A percentile compares a stretch with the other conserved stretches of the same genome.
phyloP scores from a whole-genome alignment of 2,888 invertebrate genomes.

The Lithodes maja region DNA sequence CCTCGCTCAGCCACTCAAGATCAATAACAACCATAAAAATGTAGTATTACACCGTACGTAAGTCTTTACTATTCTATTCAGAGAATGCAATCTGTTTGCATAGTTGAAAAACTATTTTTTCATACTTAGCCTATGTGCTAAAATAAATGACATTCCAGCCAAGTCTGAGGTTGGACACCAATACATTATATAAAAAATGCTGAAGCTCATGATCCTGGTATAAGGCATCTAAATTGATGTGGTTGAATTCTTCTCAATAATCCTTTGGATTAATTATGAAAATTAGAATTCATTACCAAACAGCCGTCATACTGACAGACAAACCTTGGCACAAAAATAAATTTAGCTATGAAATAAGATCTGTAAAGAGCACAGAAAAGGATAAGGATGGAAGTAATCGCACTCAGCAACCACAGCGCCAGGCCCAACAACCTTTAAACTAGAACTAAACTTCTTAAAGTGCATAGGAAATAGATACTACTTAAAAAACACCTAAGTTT shows the following conservation, averaged over 20 bases:
- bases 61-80: neutral
- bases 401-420: slow-evolving; percentile 49
- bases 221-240: slow-evolving; percentile 43
- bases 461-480: slow-evolving; percentile 48
- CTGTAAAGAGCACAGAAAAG: neutral
- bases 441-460: slow-evolving; percentile 35
- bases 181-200: slow-evolving; percentile 1
- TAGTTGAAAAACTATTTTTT: slow-evolving; percentile 1
- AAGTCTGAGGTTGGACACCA: neutral
- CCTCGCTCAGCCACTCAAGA: too few species aligned
- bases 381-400: slow-evolving; percentile 48
- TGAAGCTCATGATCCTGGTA: slow-evolving; percentile 20
- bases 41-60: neutral
- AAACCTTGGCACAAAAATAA: slow-evolving; percentile 59
- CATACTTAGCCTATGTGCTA: neutral
- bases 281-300: slow-evolving; percentile 29
- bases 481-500: slow-evolving; percentile 21
- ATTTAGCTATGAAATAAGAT: slow-evolving; percentile 1
- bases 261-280: slow-evolving; percentile 26
- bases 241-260: slow-evolving; percentile 30
- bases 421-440: slow-evolving; percentile 31
- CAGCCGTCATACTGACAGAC: slow-evolving; percentile 19
- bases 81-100: slow-evolving; percentile 1
- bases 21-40: too few species aligned
- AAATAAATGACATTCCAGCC: neutral